phyloP scores from a whole-genome alignment of 2,113 vertebrate species.

The Aptenodytes forsteri region DNA sequence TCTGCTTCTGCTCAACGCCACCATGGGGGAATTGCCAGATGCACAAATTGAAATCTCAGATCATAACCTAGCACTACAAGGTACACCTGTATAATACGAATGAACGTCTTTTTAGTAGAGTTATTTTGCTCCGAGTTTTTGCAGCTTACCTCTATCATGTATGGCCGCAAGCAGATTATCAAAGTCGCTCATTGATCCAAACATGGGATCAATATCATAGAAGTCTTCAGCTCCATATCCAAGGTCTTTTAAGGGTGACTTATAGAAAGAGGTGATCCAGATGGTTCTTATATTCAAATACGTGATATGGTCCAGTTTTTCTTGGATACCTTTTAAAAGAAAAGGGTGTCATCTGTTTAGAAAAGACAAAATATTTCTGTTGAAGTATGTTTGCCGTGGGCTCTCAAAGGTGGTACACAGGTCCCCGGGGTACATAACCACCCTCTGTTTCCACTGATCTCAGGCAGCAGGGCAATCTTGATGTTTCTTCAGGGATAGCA shows the following conservation, averaged over 20 bases:
- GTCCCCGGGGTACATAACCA: background rate
- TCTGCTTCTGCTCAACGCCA: background rate
- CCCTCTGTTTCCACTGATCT: background rate
- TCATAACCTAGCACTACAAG: background rate
- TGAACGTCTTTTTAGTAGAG: fast-evolving
- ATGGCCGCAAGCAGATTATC: slow-evolving; percentile 86
- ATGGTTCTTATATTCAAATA: slow-evolving; percentile 88
- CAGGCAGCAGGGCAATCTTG: background rate
- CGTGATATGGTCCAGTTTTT: slow-evolving; percentile 86
- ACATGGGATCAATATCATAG: slow-evolving; percentile 85
- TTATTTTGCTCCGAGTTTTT: background rate
- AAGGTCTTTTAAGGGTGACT: slow-evolving; percentile 88
- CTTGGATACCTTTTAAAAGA: slow-evolving; percentile 81
- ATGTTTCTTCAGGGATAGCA: background rate
- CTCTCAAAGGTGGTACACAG: background rate
- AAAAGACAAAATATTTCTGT: background rate
- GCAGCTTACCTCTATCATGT: slow-evolving; percentile 85
- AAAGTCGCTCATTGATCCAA: slow-evolving; percentile 93
- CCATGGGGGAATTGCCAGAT: fast-evolving
- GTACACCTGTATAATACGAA: too few relatives aligned
- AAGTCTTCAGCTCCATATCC: slow-evolving; percentile 93
- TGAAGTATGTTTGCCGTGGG: background rate
- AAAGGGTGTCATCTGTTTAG: background rate
- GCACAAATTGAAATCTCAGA: background rate
- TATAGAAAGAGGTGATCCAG: slow-evolving; percentile 93